Percentiles rank a stretch among this genome's conserved stretches.
phyloP scores from a whole-genome alignment of 2,113 vertebrate species.

The Pluvialis apricaria region DNA sequence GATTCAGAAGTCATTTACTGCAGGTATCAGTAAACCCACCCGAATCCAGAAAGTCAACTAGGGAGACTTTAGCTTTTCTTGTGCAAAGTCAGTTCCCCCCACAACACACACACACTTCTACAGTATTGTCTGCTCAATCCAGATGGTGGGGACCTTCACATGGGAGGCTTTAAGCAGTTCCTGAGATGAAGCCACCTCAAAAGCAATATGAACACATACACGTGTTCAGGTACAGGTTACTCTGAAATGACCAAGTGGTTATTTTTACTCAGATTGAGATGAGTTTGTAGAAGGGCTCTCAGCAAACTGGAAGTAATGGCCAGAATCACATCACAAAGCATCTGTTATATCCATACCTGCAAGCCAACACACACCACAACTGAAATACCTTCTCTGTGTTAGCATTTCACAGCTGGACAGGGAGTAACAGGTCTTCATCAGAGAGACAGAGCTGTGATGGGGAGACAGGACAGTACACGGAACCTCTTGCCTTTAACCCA shows the following conservation, averaged over 20 bases:
- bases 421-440: fast-evolving
- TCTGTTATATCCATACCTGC: fast-evolving
- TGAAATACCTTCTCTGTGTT: fast-evolving
- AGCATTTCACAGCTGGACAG: background rate
- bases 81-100: background rate
- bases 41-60: background rate
- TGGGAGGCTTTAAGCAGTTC: background rate
- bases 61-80: background rate
- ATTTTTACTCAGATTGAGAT: background rate
- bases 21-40: background rate
- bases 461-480: fast-evolving
- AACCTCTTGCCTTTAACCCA: background rate
- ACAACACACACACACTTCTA: too few species aligned
- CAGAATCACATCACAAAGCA: background rate
- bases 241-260: fast-evolving
- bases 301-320: fast-evolving
- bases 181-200: background rate
- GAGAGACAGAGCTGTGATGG: fast-evolving
- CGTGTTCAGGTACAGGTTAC: too few species aligned
- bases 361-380: background rate
- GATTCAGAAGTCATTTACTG: background rate
- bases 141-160: fast-evolving
- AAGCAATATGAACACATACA: fast-evolving
- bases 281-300: background rate
- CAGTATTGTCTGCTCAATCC: background rate